Base-by-base conservation (phyloP, 2,797 vertebrate genomes). In the Microctenopoma lineatum region DNA sequence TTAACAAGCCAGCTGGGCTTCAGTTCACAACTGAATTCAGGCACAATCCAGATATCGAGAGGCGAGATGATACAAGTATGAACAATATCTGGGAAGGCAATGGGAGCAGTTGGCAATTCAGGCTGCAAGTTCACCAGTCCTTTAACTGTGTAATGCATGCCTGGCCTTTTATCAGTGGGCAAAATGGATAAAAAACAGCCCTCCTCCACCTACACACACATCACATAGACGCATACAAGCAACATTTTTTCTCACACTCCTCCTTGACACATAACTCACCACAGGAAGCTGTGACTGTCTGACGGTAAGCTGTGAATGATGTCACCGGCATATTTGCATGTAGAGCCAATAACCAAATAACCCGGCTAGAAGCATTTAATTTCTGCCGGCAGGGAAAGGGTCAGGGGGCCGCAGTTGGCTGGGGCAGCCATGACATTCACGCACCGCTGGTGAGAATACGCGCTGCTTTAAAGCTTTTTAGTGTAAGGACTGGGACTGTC, bases 391-490 rank as follows among this genome's bases (percentile, higher is more conserved):
- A 16, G 9, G 5, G 29, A 2, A 25, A 18, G 51, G 46, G 53
- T 27, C 0, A 7, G 16, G 29, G 45, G 45, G 50, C 21, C 1
- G 26, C 58, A 2, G 57, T 48, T 55, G 8, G 60, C 59, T 5
- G 3, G 15, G 42, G 68, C 77, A 66, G 79, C 74, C 60, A 36
- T 84, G 87, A 90, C 86, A 83, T 92, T 90, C 87, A 88, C 50
- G 83, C 83, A 62, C 79, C 80, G 26, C 70, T 56, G 81, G 79
- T 2, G 5, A 75, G 83, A 88, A 83, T 84, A 78, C 87, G 79
- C 75, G 70, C 18, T 51, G 13, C 59, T 89, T 90, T 80, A 76
- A 81, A 84, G 73, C 75, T 80, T 68, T 84, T 90, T 86, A 77
- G 79, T 76, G 69, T 82, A 78, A 75, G 57, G 84, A 79, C 81